Evolutionary conservation across 1,140 invertebrate species (phyloP).

Genomic region (Drosophila navojoa): DNA sequence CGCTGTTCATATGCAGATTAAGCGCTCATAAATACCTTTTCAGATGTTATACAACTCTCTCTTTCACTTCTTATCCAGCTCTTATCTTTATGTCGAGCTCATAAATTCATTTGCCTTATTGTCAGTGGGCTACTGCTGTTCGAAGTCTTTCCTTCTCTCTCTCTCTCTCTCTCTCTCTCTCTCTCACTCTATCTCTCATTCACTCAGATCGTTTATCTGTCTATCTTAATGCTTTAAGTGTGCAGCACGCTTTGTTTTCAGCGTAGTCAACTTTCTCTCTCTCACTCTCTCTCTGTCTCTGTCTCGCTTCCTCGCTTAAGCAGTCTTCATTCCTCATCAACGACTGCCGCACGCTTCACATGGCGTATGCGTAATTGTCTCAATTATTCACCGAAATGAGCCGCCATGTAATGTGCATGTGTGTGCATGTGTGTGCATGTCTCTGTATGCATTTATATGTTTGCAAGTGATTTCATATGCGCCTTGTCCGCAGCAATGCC

Average conservation of each 20-base stretch:
- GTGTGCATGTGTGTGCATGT: conserved; percentile 3
- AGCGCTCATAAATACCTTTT: too few relatives aligned
- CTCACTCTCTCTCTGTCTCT: not conserved
- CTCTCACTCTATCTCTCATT: not conserved
- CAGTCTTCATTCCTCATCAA: not conserved
- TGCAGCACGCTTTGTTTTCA: conserved; percentile 25
- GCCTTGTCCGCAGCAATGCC: conserved; percentile 55
- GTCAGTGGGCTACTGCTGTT: not conserved
- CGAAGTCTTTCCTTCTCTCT: not conserved
- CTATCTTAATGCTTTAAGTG: not conserved
- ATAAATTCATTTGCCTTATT: conserved; percentile 4
- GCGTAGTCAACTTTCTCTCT: not conserved
- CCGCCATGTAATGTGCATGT: conserved; percentile 52
- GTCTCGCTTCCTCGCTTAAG: not conserved
- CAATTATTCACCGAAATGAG: conserved; percentile 82
- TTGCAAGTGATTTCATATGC: conserved; percentile 73
- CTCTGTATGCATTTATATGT: conserved; percentile 36
- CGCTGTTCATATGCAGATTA: too few relatives aligned
- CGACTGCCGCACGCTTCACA: conserved; percentile 36
- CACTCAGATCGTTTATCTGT: conserved; percentile 11
- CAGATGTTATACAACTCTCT: too few relatives aligned
- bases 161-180: not conserved
- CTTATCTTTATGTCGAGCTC: not conserved
- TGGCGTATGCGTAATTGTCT: conserved; percentile 76
- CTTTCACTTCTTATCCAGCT: not conserved